A percentile compares a stretch with the other conserved stretches of the same genome.
Conservation (phyloP, 2,888 invertebrate species). For the Dioctria linearis region DNA sequence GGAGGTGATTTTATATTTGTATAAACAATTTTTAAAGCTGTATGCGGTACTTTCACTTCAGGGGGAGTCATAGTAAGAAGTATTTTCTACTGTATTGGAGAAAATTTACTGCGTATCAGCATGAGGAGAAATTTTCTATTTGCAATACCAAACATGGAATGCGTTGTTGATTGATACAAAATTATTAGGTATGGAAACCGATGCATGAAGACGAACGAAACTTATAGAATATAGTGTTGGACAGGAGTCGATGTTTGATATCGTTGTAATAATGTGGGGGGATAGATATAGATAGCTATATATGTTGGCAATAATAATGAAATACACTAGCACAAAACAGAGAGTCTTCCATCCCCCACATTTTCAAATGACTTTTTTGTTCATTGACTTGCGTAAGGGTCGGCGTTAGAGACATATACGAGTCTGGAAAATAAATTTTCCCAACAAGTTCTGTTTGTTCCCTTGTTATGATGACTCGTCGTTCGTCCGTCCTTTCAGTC, state of each 20-base stretch:
- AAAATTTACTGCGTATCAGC: constrained; percentile 34
- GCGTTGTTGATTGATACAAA: constrained; percentile 55
- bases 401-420: constrained; percentile 50
- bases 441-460: constrained; percentile 60
- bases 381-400: constrained; percentile 62
- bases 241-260: constrained; percentile 48
- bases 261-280: constrained; percentile 51
- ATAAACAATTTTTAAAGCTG: constrained; percentile 32
- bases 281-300: neutral
- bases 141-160: constrained; percentile 43
- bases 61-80: neutral
- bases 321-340: constrained; percentile 23
- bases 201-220: constrained; percentile 18
- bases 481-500: constrained; percentile 70
- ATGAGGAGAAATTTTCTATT: constrained; percentile 27
- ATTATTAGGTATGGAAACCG: constrained; percentile 35
- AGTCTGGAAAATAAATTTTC: constrained; percentile 55
- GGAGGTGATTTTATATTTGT: constrained; percentile 8
- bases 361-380: constrained; percentile 50
- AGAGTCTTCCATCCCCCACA: constrained; percentile 8
- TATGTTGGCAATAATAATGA: constrained; percentile 26
- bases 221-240: neutral
- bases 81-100: neutral
- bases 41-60: constrained; percentile 46
- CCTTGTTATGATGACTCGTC: constrained; percentile 59